Evolutionary conservation across 1,140 invertebrate genomes (phyloP).

Genomic region (Dendroctonus valens): DNA sequence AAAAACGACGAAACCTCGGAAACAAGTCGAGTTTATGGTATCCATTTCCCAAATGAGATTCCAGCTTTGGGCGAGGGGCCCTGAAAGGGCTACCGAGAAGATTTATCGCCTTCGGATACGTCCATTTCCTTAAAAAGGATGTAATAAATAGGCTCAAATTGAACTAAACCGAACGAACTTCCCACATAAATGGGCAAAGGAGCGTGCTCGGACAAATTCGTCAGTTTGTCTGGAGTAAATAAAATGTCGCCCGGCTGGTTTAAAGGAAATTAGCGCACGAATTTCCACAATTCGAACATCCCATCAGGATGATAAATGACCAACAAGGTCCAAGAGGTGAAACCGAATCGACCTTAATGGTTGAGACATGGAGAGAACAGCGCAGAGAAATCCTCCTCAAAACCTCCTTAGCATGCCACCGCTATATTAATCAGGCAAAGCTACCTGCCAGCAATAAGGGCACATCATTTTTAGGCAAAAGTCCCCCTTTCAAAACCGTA

Average conservation of each 20-base stretch:
- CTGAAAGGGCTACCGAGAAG: conserved; percentile 15
- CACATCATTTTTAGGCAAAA: too few relatives aligned
- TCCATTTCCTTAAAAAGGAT: conserved; percentile 25
- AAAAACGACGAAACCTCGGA: conserved; percentile 5
- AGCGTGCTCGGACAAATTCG: conserved; percentile 14
- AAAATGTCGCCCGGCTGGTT: not conserved
- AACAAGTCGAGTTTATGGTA: conserved; percentile 21
- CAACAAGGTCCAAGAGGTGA: too few relatives aligned
- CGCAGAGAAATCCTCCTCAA: too few relatives aligned
- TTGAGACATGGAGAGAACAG: too few relatives aligned
- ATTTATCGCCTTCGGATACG: conserved; percentile 22
- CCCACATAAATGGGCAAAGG: conserved; percentile 13
- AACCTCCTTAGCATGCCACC: too few relatives aligned
- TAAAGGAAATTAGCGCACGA: too few relatives aligned
- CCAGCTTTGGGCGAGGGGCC: conserved; percentile 6
- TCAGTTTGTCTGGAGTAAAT: conserved; percentile 4
- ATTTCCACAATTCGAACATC: too few relatives aligned
- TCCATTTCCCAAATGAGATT: conserved; percentile 21
- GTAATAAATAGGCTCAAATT: conserved; percentile 27
- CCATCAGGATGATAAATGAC: too few relatives aligned
- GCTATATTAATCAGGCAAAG: too few relatives aligned
- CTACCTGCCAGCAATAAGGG: too few relatives aligned
- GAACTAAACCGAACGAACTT: conserved; percentile 21
- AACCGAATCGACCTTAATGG: too few relatives aligned
- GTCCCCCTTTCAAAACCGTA: too few relatives aligned